phyloP scores from a whole-genome alignment of 2,797 vertebrate species.

The Sebastes minor region DNA sequence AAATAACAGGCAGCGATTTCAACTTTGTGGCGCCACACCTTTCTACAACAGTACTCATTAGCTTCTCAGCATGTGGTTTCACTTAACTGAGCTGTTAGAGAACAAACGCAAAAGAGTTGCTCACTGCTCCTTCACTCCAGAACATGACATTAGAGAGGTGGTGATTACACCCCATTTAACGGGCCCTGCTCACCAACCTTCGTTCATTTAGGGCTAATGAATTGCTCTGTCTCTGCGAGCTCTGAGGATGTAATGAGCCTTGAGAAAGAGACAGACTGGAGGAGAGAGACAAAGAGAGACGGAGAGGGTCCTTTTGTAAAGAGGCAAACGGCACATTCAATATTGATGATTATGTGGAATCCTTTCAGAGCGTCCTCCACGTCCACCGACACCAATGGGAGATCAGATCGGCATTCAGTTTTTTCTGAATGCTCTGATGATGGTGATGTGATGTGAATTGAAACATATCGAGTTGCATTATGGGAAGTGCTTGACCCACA shows the following conservation, averaged over 20 bases:
- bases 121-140: constrained; percentile 45
- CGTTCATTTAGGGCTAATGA: constrained; percentile 62
- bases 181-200: constrained; percentile 39
- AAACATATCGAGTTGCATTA: not conserved
- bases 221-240: constrained; percentile 47
- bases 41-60: constrained; percentile 16
- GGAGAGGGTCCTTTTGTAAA: constrained; percentile 10
- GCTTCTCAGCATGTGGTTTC: constrained; percentile 33
- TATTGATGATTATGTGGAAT: constrained; percentile 11
- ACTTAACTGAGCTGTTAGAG: constrained; percentile 44
- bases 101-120: constrained; percentile 44
- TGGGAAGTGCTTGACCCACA: constrained; percentile 5
- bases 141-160: constrained; percentile 54
- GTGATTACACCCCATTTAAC: constrained; percentile 63
- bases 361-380: constrained; percentile 8
- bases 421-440: not conserved
- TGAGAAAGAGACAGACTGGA: constrained; percentile 26
- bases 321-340: constrained; percentile 1
- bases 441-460: not conserved
- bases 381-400: not conserved
- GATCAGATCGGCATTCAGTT: not conserved
- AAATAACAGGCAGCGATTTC: constrained; percentile 2
- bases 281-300: not conserved
- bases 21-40: not conserved
- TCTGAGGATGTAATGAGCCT: constrained; percentile 52